Base-by-base conservation (phyloP, 2,113 vertebrate species). In the Brachirus orientalis region DNA sequence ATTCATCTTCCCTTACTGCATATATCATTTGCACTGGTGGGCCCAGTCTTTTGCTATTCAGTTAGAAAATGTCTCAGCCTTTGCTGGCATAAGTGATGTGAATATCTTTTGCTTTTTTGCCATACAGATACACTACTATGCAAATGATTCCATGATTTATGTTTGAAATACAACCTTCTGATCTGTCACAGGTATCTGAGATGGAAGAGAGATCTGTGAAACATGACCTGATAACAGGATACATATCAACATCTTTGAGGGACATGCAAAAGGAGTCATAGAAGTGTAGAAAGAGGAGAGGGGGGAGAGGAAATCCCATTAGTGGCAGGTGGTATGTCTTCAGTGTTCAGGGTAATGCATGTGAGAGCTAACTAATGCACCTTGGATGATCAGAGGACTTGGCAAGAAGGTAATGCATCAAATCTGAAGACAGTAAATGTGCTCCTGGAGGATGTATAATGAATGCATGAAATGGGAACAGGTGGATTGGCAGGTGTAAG, bases 401-500 rank as follows among this genome's bases (percentile, higher is more conserved):
- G 52, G 45, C 20, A 48, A 38, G 8, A 40, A 73, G 20, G 36
- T 20, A 51, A 47, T 47, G 44, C 57, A 22, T 38, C 22, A 43
- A n/a, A 53, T 47, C 10, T 60, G 53, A 64, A 46, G 40, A 38
- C 44, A 40, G 46, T 28, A 70, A 48, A 74, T 66, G 46, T 74
- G 69, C 41, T 47, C 18, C 51, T 38, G 37, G 6, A 36, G 36
- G 16, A 54, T 60, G 40, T 28, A 37, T 51, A 9, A 44, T 70
- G 19, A 65, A 65, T 57, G 18, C 22, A 57, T 67, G 20, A 36
- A 44, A 44, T 51, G 11, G 44, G 37, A 63, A 46, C 52, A 76
- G 72, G 60, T 69, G 68, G 67, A 57, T 6, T 17, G 47, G 35
- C 58, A 76, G 68, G 72, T 63, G 53, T 51, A 60, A 41, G 44